Base-by-base conservation (phyloP, 2,113 vertebrate genomes). In the Echinops telfairi region DNA sequence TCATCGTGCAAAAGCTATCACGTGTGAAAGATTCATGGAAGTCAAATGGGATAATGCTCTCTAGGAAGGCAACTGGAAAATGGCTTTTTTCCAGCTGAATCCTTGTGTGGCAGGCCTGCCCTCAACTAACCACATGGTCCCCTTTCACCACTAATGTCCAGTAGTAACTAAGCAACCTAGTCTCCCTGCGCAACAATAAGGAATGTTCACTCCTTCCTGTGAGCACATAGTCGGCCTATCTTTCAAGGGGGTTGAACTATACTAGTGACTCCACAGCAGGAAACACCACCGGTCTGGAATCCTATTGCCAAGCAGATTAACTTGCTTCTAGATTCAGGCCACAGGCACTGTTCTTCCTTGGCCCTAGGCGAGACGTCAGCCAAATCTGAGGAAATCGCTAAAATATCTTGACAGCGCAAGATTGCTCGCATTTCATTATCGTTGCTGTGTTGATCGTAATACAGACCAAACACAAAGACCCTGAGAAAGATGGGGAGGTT, bases 361-460 rank as follows among this genome's bases (percentile, higher is more conserved):
- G 19, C 47, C 7, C 11, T 53, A 43, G 79, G 83, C 83, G 66
- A 92, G 87, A 83, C 86, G 78, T 86, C 71, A 81, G 77, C 83
- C 20, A 6, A 71, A 66, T 88, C 90, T 47, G 93, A 83, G 95
- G 53, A 90, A 89, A 80, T 75, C 40, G 86, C 31, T 71, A 68
- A 95, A 81, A 20, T 43, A 76, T 93, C 68, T 92, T 87, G 92
- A 93, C 86, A 95, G 88, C 6, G 4, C 88, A 86, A 75, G 58
- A 92, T 96, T 77, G 79, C 92, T 94, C 0, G 2, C 64, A 86
- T 93, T 96, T 96, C 73, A 78, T 95, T 95, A 93, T 78, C 20
- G 1, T 62, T 84, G 76, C 88, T 83, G 6, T 93, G 95, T 84
- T 38, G 9, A 53, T 93, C 90, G 93, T 80, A 66, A 83, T 87